Evolutionary conservation across 2,888 invertebrate species (phyloP).

Genomic region (Buathra laborator): DNA sequence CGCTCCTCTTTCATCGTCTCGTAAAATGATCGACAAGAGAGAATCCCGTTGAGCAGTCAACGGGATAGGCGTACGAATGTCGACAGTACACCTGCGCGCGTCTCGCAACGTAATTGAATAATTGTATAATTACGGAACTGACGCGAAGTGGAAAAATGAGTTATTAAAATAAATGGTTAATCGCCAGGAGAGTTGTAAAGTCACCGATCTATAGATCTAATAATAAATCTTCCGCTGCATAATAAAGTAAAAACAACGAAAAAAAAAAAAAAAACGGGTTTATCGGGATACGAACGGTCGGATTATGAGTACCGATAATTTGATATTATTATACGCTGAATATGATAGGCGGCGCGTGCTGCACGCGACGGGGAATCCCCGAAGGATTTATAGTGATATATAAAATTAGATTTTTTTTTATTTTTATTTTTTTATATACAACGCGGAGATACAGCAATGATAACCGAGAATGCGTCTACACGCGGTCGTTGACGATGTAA

Average conservation of each 20-base stretch:
- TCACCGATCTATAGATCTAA: neutral
- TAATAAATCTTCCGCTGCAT: slow-evolving; percentile 8
- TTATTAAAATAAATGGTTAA: slow-evolving; percentile 43
- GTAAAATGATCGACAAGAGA: neutral
- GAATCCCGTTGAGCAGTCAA: neutral
- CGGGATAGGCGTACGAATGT: neutral
- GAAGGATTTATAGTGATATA: slow-evolving; percentile 16
- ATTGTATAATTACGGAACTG: slow-evolving; percentile 41
- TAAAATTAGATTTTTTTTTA: neutral
- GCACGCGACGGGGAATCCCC: neutral
- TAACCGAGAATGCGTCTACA: slow-evolving; percentile 9
- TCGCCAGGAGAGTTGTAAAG: neutral
- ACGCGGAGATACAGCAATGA: neutral
- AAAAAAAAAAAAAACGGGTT: neutral
- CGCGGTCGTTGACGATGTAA: slow-evolving; percentile 32
- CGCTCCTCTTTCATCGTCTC: neutral
- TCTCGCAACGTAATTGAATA: slow-evolving; percentile 34
- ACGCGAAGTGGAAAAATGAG: neutral
- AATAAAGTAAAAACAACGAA: neutral
- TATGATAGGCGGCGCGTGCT: neutral
- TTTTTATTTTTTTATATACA: neutral
- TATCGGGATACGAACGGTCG: neutral
- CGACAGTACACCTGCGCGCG: neutral
- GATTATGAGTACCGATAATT: neutral
- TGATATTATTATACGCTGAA: neutral